These are phyloP conservation scores for Drosophila elegans DNA, from an alignment of 1,140 invertebrate species.

Conservation along the genomic window DNA sequence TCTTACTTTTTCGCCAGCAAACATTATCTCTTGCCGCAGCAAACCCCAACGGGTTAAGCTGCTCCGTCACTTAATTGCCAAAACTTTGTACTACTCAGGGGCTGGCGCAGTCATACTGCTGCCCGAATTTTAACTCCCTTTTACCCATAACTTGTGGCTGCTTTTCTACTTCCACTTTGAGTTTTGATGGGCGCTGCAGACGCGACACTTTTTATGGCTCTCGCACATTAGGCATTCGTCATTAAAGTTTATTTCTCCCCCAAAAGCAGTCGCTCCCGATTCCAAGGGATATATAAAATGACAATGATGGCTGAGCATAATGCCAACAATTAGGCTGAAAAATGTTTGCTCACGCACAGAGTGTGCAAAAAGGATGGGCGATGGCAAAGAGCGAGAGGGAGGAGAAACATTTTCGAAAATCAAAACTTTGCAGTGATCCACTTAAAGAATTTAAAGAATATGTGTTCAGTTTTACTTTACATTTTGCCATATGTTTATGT, in stretches of 20 bases:
- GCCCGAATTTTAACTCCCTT: background rate
- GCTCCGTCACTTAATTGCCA: slow-evolving; percentile 51
- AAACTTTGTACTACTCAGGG: slow-evolving; percentile 44
- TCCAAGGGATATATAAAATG: slow-evolving; percentile 40
- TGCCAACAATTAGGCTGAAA: slow-evolving; percentile 59
- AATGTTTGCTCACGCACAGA: slow-evolving; percentile 41
- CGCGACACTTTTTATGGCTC: slow-evolving; percentile 70
- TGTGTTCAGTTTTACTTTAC: too few relatives aligned
- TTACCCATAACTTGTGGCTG: slow-evolving; percentile 16
- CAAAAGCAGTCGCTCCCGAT: background rate
- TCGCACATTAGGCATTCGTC: slow-evolving; percentile 58
- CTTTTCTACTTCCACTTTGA: slow-evolving; percentile 47
- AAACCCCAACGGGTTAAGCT: slow-evolving; percentile 24
- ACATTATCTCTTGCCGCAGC: background rate
- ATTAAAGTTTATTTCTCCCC: slow-evolving; percentile 52
- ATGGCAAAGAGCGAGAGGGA: background rate
- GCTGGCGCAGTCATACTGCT: background rate
- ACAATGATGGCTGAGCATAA: slow-evolving; percentile 56
- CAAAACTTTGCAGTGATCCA: slow-evolving; percentile 34
- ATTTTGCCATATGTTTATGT: too few relatives aligned
- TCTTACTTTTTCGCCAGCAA: background rate
- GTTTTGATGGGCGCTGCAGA: slow-evolving; percentile 67
- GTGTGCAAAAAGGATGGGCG: slow-evolving; percentile 3
- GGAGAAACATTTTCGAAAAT: slow-evolving; percentile 46
- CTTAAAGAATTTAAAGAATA: background rate